A percentile compares a stretch with the other conserved stretches of the same genome.
phyloP scores from a whole-genome alignment of 2,888 invertebrate species.

The Nymphalis c-album region DNA sequence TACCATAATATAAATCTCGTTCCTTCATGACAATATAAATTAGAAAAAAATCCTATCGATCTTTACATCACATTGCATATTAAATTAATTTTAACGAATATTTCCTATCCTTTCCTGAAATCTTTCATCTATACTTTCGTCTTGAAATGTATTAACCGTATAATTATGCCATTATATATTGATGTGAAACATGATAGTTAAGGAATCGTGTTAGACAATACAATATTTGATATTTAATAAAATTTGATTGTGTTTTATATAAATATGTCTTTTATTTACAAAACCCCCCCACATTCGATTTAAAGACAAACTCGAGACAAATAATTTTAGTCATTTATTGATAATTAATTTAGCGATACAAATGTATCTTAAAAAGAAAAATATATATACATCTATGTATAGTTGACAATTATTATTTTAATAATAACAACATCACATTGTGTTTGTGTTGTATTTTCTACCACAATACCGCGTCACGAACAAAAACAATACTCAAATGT shows the following conservation, averaged over 20 bases:
- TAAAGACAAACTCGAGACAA: too few species aligned
- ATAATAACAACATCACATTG: too few species aligned
- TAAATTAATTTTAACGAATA: slow-evolving; percentile 35
- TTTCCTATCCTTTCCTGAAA: slow-evolving; percentile 41
- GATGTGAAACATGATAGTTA: slow-evolving; percentile 80
- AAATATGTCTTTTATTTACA: slow-evolving; percentile 54
- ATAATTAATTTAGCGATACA: background rate
- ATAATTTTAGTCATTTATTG: background rate
- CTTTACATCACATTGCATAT: slow-evolving; percentile 32
- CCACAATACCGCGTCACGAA: too few species aligned
- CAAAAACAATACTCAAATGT: too few species aligned
- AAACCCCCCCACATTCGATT: background rate
- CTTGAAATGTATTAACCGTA: slow-evolving; percentile 68
- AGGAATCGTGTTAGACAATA: slow-evolving; percentile 82
- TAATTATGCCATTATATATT: slow-evolving; percentile 69
- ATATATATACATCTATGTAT: too few species aligned
- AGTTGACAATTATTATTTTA: too few species aligned
- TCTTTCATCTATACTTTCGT: slow-evolving; percentile 56
- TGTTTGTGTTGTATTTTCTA: too few species aligned
- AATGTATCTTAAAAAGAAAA: too few species aligned
- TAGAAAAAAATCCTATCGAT: slow-evolving; percentile 34
- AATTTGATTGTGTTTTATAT: slow-evolving; percentile 80
- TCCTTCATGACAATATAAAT: slow-evolving; percentile 67
- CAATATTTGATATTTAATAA: slow-evolving; percentile 82
- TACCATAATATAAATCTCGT: slow-evolving; percentile 63